Conservation (phyloP, 2,888 invertebrate genomes). For the Nyleta sp. region DNA sequence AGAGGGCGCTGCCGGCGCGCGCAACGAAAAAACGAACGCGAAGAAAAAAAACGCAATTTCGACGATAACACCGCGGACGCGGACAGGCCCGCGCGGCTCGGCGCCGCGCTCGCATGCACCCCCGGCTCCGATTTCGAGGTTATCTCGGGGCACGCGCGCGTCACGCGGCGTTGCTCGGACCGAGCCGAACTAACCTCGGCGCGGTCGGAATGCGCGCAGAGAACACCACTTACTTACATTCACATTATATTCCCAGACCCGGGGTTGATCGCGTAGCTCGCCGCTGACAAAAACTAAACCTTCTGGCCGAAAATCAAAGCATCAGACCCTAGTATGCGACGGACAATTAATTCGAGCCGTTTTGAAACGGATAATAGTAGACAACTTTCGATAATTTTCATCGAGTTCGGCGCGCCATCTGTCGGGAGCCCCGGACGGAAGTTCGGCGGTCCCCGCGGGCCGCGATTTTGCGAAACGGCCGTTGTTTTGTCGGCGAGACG, state of each 20-base stretch:
- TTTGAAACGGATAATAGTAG: conserved; percentile 54
- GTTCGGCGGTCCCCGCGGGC: conserved; percentile 12
- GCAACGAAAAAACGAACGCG: conserved; percentile 18
- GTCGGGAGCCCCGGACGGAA: conserved; percentile 31
- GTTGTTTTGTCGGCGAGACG: too few relatives aligned
- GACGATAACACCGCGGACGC: too few relatives aligned
- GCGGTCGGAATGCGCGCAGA: conserved; percentile 74
- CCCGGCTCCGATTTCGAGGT: not conserved
- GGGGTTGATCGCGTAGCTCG: conserved; percentile 5
- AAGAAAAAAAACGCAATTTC: conserved; percentile 74
- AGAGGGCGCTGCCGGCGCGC: conserved; percentile 73
- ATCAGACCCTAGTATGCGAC: conserved; percentile 21
- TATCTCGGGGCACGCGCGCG: not conserved
- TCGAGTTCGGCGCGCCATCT: conserved; percentile 68
- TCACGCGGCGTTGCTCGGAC: conserved; percentile 32
- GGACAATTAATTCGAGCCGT: conserved; percentile 48
- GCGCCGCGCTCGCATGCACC: not conserved
- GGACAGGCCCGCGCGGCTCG: conserved; percentile 18
- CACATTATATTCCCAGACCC: conserved; percentile 43
- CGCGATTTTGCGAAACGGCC: conserved; percentile 4
- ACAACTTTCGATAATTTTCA: conserved; percentile 57
- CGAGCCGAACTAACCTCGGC: conserved; percentile 73
- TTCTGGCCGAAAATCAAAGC: conserved; percentile 8
- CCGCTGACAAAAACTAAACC: too few relatives aligned
- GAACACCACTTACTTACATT: conserved; percentile 74